These are phyloP conservation scores for Electrona antarctica DNA, from an alignment of 2,113 vertebrate species.

Conservation along the genomic window DNA sequence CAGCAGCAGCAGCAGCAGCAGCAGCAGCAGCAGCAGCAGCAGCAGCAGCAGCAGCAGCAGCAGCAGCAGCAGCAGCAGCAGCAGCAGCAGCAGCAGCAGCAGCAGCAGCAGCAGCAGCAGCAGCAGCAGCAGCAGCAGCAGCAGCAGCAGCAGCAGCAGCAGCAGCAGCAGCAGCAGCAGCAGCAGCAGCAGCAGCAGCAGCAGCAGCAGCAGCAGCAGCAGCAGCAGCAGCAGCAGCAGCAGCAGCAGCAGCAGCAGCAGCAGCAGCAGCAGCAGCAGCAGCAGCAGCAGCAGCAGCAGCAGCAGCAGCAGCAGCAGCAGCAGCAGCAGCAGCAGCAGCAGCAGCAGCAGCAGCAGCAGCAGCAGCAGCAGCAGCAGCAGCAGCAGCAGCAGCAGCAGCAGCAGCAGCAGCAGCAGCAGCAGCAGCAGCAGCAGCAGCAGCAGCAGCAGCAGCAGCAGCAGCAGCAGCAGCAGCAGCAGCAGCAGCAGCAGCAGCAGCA, in stretches of 20 bases:
- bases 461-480: slow-evolving; percentile 21
- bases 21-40: slow-evolving; percentile 23
- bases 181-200: slow-evolving; percentile 10
- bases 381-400: slow-evolving; percentile 23
- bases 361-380: slow-evolving; percentile 10
- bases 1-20: slow-evolving; percentile 10
- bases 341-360: slow-evolving; percentile 21
- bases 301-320: slow-evolving; percentile 10
- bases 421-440: slow-evolving; percentile 10
- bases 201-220: slow-evolving; percentile 23
- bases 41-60: slow-evolving; percentile 21
- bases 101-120: slow-evolving; percentile 21
- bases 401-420: slow-evolving; percentile 21
- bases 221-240: slow-evolving; percentile 21
- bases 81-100: slow-evolving; percentile 23
- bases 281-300: slow-evolving; percentile 21
- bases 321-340: slow-evolving; percentile 23
- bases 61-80: slow-evolving; percentile 10
- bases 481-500: slow-evolving; percentile 10
- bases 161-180: slow-evolving; percentile 21
- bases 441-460: slow-evolving; percentile 23
- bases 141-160: slow-evolving; percentile 23
- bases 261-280: slow-evolving; percentile 23
- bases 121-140: slow-evolving; percentile 10
- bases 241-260: slow-evolving; percentile 10